These are phyloP conservation scores for Zosterops borbonicus DNA, from an alignment of 2,113 vertebrate species.

Conservation along the genomic window DNA sequence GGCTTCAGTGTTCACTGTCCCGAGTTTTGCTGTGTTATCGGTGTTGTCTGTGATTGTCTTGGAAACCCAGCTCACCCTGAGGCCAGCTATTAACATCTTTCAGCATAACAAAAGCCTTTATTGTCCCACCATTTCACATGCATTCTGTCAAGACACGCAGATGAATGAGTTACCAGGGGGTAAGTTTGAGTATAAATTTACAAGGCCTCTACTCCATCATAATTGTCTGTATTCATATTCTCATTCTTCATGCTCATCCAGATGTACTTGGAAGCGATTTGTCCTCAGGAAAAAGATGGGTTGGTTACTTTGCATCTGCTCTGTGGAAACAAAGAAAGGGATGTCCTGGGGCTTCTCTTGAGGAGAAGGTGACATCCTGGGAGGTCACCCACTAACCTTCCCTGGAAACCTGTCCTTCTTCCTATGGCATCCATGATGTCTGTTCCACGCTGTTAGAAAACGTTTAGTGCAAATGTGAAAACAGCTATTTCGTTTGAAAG, in stretches of 20 bases:
- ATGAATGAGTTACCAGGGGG: slow-evolving; percentile 63
- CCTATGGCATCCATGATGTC: neutral
- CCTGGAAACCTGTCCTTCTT: neutral
- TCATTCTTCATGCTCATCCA: slow-evolving; percentile 37
- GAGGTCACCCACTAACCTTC: neutral
- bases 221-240: slow-evolving; percentile 53
- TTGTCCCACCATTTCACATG: slow-evolving; percentile 51
- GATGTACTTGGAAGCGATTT: slow-evolving; percentile 39
- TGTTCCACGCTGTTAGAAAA: neutral
- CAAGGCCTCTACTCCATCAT: slow-evolving; percentile 45
- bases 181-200: slow-evolving; percentile 52
- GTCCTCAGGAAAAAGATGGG: neutral
- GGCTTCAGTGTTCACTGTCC: neutral
- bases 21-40: neutral
- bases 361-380: neutral
- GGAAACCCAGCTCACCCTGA: slow-evolving; percentile 39
- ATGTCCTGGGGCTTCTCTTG: neutral
- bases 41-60: slow-evolving; percentile 37
- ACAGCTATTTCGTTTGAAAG: neutral
- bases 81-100: slow-evolving; percentile 60
- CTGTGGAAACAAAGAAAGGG: neutral
- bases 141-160: slow-evolving; percentile 11
- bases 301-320: slow-evolving; percentile 14
- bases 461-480: neutral
- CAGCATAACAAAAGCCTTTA: slow-evolving; percentile 62